phyloP scores from a whole-genome alignment of 2,888 invertebrate genomes.

The Urechis unicinctus region DNA sequence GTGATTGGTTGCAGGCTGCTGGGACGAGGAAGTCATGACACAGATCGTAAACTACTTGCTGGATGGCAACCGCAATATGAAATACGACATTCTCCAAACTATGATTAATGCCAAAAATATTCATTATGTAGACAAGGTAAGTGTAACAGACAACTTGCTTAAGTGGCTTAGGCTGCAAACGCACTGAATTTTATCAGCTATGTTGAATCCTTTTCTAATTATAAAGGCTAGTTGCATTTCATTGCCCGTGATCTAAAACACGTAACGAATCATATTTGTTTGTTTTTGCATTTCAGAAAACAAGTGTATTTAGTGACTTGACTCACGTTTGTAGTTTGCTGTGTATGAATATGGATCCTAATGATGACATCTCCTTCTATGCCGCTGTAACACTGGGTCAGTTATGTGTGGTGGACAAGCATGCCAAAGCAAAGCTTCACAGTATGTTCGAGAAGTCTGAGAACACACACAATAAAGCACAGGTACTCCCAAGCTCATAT shows the following conservation, averaged over 20 bases:
- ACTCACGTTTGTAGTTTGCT: slow-evolving; percentile 39
- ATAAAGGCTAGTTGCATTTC: no score
- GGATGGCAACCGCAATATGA: slow-evolving; percentile 37
- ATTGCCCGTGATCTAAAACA: no score
- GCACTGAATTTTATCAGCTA: no score
- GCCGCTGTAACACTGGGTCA: slow-evolving; percentile 42
- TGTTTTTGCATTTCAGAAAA: no score
- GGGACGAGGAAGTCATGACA: slow-evolving; percentile 42
- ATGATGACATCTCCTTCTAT: slow-evolving; percentile 37
- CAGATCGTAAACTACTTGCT: slow-evolving; percentile 35
- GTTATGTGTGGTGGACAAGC: slow-evolving; percentile 38
- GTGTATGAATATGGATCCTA: slow-evolving; percentile 36
- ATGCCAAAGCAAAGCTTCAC: slow-evolving; percentile 35
- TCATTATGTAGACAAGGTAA: slow-evolving; percentile 37
- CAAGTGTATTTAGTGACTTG: slow-evolving; percentile 37
- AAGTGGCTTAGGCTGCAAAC: no score
- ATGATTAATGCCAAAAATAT: slow-evolving; percentile 41
- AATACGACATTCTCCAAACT: slow-evolving; percentile 35
- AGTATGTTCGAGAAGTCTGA: slow-evolving; percentile 25
- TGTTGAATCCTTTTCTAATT: no score
- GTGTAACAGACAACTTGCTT: no score
- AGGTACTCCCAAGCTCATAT: not conserved
- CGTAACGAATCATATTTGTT: no score
- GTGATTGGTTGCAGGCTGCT: slow-evolving; percentile 44
- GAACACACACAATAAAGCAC: slow-evolving; percentile 4